phyloP scores from a whole-genome alignment of 2,888 invertebrate species.

The Hoplodrina blanda region DNA sequence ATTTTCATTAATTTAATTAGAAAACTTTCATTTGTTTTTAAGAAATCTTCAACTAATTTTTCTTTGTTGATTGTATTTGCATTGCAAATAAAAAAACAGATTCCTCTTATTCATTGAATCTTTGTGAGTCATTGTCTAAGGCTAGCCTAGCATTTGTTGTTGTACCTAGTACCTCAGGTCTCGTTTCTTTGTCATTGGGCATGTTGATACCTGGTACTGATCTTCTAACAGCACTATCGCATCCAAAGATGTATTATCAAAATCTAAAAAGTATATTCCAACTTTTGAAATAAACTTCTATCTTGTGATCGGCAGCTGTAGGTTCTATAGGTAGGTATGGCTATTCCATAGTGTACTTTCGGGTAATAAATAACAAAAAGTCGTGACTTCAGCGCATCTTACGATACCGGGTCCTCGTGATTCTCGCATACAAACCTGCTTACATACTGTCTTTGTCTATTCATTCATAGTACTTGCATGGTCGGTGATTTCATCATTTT shows the following conservation, averaged over 20 bases:
- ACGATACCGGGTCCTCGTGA: slow-evolving; percentile 44
- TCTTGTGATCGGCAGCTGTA: neutral
- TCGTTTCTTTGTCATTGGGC: too few relatives aligned
- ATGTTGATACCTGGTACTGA: too few relatives aligned
- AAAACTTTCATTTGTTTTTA: too few relatives aligned
- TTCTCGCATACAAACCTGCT: slow-evolving; percentile 35
- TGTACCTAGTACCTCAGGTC: neutral
- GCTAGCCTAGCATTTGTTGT: neutral
- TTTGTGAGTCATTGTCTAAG: neutral
- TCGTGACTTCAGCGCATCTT: slow-evolving; percentile 59
- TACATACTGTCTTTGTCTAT: slow-evolving; percentile 18
- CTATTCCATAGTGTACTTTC: too few relatives aligned
- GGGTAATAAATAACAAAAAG: slow-evolving; percentile 42
- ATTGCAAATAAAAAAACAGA: neutral
- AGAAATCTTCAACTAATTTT: too few relatives aligned
- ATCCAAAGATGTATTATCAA: too few relatives aligned
- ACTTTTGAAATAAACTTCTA: neutral
- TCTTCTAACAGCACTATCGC: neutral
- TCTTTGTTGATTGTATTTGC: neutral
- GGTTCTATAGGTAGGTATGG: too few relatives aligned
- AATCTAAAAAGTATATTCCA: neutral
- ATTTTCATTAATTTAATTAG: too few relatives aligned
- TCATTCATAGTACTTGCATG: slow-evolving; percentile 39
- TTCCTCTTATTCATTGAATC: neutral
- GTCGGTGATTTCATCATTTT: slow-evolving; percentile 36